A percentile compares a stretch with the other conserved stretches of the same genome.
phyloP scores from a whole-genome alignment of 2,797 vertebrate species.

The Coilia nasus region DNA sequence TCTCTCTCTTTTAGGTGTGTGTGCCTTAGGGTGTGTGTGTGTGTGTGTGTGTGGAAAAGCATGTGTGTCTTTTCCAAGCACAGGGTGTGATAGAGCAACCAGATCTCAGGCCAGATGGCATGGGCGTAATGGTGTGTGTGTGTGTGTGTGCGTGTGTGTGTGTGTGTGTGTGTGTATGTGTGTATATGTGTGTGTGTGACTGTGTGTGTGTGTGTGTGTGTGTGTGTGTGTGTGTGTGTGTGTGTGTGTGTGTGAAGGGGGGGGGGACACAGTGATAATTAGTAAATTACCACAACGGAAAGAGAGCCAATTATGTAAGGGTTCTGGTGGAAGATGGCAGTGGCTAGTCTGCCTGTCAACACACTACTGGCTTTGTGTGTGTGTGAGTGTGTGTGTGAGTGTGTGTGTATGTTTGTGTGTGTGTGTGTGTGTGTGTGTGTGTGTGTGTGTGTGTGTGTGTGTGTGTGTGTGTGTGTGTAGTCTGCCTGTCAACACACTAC shows the following conservation, averaged over 20 bases:
- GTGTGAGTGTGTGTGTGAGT: too few relatives aligned
- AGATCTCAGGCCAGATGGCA: not conserved
- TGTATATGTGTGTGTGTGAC: too few relatives aligned
- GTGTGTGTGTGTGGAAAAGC: constrained; percentile 13
- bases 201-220: not conserved
- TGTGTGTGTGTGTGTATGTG: too few relatives aligned
- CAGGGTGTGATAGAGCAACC: not conserved
- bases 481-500: too few relatives aligned
- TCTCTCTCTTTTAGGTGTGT: not conserved
- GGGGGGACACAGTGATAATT: not conserved
- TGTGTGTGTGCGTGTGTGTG: not conserved
- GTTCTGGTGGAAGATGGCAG: not conserved
- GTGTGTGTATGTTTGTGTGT: not conserved
- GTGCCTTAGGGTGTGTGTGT: not conserved
- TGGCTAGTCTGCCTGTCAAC: too few relatives aligned
- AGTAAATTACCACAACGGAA: not conserved
- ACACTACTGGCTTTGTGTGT: too few relatives aligned
- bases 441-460: not conserved
- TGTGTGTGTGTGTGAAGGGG: too few relatives aligned
- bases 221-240: too few relatives aligned
- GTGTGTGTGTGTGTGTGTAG: too few relatives aligned
- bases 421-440: not conserved
- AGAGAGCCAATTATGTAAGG: not conserved
- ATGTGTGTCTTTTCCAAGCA: not conserved
- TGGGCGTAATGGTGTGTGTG: not conserved